These are phyloP conservation scores for Calameuta filiformis DNA, from an alignment of 2,888 invertebrate species.

Conservation along the genomic window DNA sequence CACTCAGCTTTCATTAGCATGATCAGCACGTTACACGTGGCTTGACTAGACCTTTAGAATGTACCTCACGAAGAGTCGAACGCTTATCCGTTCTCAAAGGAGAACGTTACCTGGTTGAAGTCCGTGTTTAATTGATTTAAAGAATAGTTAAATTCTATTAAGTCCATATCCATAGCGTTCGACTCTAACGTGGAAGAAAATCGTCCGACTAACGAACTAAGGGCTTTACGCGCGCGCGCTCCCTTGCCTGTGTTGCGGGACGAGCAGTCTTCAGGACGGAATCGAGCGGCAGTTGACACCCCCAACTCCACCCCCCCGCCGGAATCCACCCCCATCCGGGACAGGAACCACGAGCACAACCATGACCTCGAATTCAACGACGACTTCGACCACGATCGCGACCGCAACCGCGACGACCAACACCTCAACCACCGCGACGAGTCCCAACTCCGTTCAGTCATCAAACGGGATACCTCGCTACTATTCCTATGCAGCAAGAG, in stretches of 20 bases:
- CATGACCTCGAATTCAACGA: conserved; percentile 18
- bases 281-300: conserved; percentile 74
- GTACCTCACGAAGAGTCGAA: neutral
- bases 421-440: conserved; percentile 46
- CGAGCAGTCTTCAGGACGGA: conserved; percentile 71
- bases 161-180: neutral
- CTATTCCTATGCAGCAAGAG: conserved; percentile 57
- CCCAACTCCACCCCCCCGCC: conserved; percentile 71
- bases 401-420: conserved; percentile 35
- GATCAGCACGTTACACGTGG: neutral
- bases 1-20: neutral
- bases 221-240: conserved; percentile 16
- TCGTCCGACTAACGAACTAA: conserved; percentile 9
- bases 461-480: conserved; percentile 56
- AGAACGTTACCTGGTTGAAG: neutral
- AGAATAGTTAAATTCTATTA: neutral
- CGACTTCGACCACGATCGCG: conserved; percentile 43
- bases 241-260: conserved; percentile 40
- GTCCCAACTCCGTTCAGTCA: conserved; percentile 54
- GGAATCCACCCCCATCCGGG: conserved; percentile 59
- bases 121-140: neutral
- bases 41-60: neutral
- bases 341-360: conserved; percentile 36
- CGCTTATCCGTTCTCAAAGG: neutral
- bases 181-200: neutral